Evolutionary conservation across 1,140 invertebrate genomes (phyloP), one percentile per base, ranked within the genome.

Genomic region (Drosophila leontia): DNA sequence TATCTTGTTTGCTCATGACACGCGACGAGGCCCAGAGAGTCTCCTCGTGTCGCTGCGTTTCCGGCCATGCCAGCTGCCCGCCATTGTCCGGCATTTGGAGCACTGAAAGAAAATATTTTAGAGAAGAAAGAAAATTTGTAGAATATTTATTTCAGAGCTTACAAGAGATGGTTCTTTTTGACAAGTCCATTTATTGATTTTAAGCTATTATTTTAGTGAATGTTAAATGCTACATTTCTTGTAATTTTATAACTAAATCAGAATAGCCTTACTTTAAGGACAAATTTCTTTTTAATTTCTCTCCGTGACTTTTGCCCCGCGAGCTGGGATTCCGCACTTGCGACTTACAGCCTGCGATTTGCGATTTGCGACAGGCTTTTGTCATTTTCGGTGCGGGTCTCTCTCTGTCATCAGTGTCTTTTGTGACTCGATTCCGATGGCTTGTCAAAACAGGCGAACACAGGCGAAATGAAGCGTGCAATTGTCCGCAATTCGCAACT

Each of bases 1-100:
- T 88, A 88, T 90, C 85, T 88, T 88, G 85, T 88, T 88, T 90
- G 85, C 78, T 70, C 85, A 88, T 90, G 85, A 88, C 84, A 88
- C 84, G 85, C 85, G 85, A 69, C 62, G 75, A 61, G 58, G 45
- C 53, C 71, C 78, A 64, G 53, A 39, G 37, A 56, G 48, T 50
- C 53, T 35, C 41, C 53, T 62, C 70, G 57, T 47, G 56, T 60
- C 48, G 57, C 58, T 3, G 29, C 48, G 51, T 67, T 61, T 68
- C 74, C 45, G 56, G 39, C 48, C 59, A 26, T 39, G 58, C 44
- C 60, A 34, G 64, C 23, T 70, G 61, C 32, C 56, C 12, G 39
- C 42, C 56, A 78, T 82, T 82, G 80, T 82, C 78, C 80, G 44
- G 71, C 70, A 58, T 83, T 78, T 51, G 74, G 60, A 2, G 29